Base-by-base conservation (phyloP, 2,888 invertebrate species). In the Andrena fulva region DNA sequence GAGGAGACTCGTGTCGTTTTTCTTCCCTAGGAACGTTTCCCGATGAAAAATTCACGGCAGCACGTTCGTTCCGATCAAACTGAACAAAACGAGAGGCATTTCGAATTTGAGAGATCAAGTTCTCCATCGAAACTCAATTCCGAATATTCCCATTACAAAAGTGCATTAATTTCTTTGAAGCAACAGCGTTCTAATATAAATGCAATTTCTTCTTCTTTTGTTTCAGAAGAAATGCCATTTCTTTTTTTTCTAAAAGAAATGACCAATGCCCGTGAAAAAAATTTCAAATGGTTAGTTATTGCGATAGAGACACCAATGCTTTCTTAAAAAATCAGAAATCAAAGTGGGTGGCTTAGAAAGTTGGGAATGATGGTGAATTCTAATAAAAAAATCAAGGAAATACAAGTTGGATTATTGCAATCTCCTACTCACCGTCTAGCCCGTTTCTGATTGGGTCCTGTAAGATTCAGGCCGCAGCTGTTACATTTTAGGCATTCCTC, bases 401-500 rank as follows among this genome's bases (percentile, higher is more conserved):
- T 20, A 33, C 35, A n/a, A 48, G 8, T 12, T 3, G 12, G 10
- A 74, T 56, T 20, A 59, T 29, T 73, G 33, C 12, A 31, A 35
- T 66, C 33, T n/a, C 42, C 48, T 24, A 85, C 89, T 89, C 87
- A 94, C 94, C 94, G 93, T 89, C 93, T 92, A 78, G 94, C 94
- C 84, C 93, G 91, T 84, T 93, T 94, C 95, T 97, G 97, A 94
- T 98, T 98, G 91, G 97, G 97, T 90, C 98, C 98, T 90, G 98
- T 98, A 93, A 98, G 96, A 95, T 98, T 98, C 94, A 98, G 95
- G 93, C 98, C 98, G 94, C 98, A 98, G 93, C 98, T 98, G 95
- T 98, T 98, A 97, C 98, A 98, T 92, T 98, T 97, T 93, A 98
- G 96, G 95, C 98, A 98, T 96, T 98, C 98, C 96, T 98, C 98